These are phyloP conservation scores for human (Homo sapiens) DNA, from an alignment of 2,113 vertebrate species.

Conservation along the genomic window GRCh38 chr2:190709501-190710000, in stretches of 20 bases:
- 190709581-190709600: slow-evolving; percentile 30
- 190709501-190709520: neutral
- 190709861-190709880: neutral
- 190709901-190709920: neutral
- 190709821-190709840: neutral
- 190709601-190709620: neutral
- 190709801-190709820: slow-evolving; percentile 13
- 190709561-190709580: neutral
- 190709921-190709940: neutral
- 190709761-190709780: neutral
- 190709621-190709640: neutral
- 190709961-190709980: neutral
- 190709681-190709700: slow-evolving; percentile 31
- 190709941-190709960: neutral
- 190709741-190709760: neutral
- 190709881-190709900: slow-evolving; percentile 1
- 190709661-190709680: neutral
- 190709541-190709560: neutral
- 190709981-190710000: neutral
- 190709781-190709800: neutral
- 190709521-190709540: neutral
- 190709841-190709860: neutral
- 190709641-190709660: slow-evolving; percentile 21
- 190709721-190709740: slow-evolving; percentile 6
- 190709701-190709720: neutral